Conservation (phyloP, 2,888 invertebrate species). For the Peribatodes rhomboidaria region DNA sequence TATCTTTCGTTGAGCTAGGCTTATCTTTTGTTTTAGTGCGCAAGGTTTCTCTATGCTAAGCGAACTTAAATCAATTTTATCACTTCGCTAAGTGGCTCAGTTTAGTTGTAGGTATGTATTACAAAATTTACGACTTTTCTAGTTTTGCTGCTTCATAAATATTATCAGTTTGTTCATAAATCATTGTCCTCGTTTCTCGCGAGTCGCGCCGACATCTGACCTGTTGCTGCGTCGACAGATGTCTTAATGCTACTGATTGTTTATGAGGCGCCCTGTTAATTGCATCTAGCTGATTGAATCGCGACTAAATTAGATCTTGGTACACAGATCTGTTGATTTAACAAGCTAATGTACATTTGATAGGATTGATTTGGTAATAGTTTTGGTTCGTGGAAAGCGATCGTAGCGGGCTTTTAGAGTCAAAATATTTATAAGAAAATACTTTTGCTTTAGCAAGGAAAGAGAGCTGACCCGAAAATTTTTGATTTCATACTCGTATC, state of each 20-base stretch:
- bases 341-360: constrained; percentile 13
- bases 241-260: constrained; percentile 38
- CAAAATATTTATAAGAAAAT: background rate
- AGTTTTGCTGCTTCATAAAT: background rate
- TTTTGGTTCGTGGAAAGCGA: background rate
- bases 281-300: constrained; percentile 34
- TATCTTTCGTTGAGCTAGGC: constrained; percentile 54
- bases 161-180: constrained; percentile 20
- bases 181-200: constrained; percentile 16
- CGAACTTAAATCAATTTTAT: background rate
- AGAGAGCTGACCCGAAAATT: constrained; percentile 19
- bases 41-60: background rate
- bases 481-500: constrained; percentile 6
- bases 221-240: constrained; percentile 38
- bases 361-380: constrained; percentile 18
- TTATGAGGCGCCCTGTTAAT: constrained; percentile 34
- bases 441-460: background rate
- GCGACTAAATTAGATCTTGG: constrained; percentile 24
- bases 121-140: background rate
- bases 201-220: constrained; percentile 31
- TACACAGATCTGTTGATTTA: constrained; percentile 27
- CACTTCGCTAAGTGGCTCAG: background rate
- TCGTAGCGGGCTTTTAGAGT: background rate
- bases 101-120: background rate
- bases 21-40: constrained; percentile 22